These are phyloP conservation scores for Aurelia sp. DNA, from an alignment of 30 jellyfish, hydroid and myxozoan genomes.

Conservation along the genomic window DNA sequence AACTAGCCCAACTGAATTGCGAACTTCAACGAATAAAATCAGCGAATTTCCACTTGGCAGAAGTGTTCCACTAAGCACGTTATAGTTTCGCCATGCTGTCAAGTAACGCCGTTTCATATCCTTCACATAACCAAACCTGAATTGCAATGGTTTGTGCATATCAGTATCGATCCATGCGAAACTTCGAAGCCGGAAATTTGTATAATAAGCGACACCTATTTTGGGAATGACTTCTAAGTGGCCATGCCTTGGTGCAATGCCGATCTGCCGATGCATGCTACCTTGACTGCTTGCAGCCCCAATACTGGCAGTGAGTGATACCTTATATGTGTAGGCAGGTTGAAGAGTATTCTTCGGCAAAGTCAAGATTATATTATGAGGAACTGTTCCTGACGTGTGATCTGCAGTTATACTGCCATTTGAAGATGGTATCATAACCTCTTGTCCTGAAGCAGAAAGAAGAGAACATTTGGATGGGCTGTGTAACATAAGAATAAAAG, in stretches of 20 bases:
- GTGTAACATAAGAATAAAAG: too few relatives aligned
- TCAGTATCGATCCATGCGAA: slow-evolving; percentile 38
- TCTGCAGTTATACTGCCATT: slow-evolving; percentile 23
- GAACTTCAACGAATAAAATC: slow-evolving; percentile 31
- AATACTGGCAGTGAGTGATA: slow-evolving; percentile 17
- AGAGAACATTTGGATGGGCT: background rate
- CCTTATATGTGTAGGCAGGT: slow-evolving; percentile 18
- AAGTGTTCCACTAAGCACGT: slow-evolving; percentile 14
- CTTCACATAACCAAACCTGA: slow-evolving; percentile 41
- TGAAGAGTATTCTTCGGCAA: slow-evolving; percentile 26
- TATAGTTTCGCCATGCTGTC: slow-evolving; percentile 44
- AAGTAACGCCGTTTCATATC: slow-evolving; percentile 9
- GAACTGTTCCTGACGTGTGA: background rate
- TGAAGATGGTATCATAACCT: slow-evolving; percentile 2
- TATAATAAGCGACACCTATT: slow-evolving; percentile 40
- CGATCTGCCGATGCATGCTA: slow-evolving; percentile 1
- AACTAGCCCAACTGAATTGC: slow-evolving; percentile 24
- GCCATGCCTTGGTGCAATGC: slow-evolving; percentile 50
- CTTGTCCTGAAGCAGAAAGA: slow-evolving; percentile 15
- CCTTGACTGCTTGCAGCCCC: background rate
- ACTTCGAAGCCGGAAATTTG: slow-evolving; percentile 50
- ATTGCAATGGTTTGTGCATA: slow-evolving; percentile 18
- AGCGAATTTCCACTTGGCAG: slow-evolving; percentile 43
- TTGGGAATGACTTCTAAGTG: slow-evolving; percentile 13
- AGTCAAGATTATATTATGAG: background rate